phyloP scores from a whole-genome alignment of 2,888 invertebrate species.

The Clivina fossor region DNA sequence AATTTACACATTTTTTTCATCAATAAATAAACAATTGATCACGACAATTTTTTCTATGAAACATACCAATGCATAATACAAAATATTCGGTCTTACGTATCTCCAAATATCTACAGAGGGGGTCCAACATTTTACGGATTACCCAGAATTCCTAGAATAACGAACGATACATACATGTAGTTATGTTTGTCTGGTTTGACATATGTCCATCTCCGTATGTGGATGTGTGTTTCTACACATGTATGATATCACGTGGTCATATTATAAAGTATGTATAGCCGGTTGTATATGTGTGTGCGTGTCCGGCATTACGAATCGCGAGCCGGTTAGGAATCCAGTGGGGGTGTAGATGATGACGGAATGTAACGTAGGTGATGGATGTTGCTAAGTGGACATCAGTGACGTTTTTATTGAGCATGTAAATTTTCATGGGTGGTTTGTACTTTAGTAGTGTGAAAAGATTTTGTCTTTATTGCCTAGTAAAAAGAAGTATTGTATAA shows the following conservation, averaged over 20 bases:
- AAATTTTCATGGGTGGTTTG: constrained; percentile 2
- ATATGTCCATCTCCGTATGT: not conserved
- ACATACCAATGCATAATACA: constrained; percentile 4
- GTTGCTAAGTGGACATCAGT: constrained; percentile 2
- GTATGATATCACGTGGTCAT: constrained; percentile 2
- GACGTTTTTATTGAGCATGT: constrained; percentile 9
- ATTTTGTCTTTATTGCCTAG: constrained; percentile 3
- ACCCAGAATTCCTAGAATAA: constrained; percentile 9
- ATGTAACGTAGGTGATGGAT: constrained; percentile 17
- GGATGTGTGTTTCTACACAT: not conserved
- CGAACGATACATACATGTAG: not conserved
- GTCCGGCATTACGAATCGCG: not conserved
- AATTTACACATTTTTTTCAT: too few relatives aligned
- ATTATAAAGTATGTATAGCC: constrained; percentile 7
- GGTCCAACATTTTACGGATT: constrained; percentile 14
- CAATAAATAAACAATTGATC: too few relatives aligned
- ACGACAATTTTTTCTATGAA: too few relatives aligned
- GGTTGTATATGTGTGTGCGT: constrained; percentile 5
- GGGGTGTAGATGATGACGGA: too few relatives aligned
- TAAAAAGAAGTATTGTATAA: not conserved
- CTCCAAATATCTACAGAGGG: not conserved
- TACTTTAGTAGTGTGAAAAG: constrained; percentile 9
- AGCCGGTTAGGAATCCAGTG: not conserved
- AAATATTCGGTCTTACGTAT: not conserved
- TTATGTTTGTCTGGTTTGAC: not conserved